Evolutionary conservation across 2,797 vertebrate species (phyloP), one percentile per base, ranked within the genome.

Genomic region (Poecilia gillii): DNA sequence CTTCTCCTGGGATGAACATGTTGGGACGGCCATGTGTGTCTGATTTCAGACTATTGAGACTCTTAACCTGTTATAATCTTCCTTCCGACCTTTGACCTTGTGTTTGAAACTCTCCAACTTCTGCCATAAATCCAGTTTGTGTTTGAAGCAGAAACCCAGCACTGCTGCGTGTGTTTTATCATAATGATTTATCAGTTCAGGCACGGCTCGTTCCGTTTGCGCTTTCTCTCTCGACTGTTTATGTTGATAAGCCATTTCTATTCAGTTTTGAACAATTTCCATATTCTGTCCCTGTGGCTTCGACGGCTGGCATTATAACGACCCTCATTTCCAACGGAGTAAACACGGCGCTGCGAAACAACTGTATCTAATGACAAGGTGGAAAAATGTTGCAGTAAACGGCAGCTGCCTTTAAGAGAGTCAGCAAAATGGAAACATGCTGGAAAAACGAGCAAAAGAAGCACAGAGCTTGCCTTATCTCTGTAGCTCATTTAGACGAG

Each of bases 261-360:
- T 88, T 89, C 80, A 76, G 20, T 76, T 89, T 74, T 51, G 49
- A 46, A 33, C 77, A 33, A 90, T 91, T 87, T 85, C 81, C 84
- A 88, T 84, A 84, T 81, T 45, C 62, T 73, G 80, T 79, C 84
- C 79, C 78, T 53, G 64, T 78, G 79, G 83, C 73, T 82, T 82
- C 79, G 77, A 78, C 74, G 75, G 71, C 71, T 84, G 74, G 49
- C 83, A 13, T 72, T 82, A 77, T 82, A 80, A 87, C 84, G 81
- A 84, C 79, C 57, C 64, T 81, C 18, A 46, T 88, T 85, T 86
- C 79, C 80, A 84, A 49, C 28, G 36, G 76, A 81, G 77, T 72
- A 68, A 77, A 81, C 81, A 76, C 46, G 39, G 81, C 51, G 51
- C 49, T 73, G 9, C 73, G 57, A 84, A 83, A 75, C 8, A 70